Evolutionary conservation across 1,140 invertebrate species (phyloP).

Genomic region (Drosophila asahinai): DNA sequence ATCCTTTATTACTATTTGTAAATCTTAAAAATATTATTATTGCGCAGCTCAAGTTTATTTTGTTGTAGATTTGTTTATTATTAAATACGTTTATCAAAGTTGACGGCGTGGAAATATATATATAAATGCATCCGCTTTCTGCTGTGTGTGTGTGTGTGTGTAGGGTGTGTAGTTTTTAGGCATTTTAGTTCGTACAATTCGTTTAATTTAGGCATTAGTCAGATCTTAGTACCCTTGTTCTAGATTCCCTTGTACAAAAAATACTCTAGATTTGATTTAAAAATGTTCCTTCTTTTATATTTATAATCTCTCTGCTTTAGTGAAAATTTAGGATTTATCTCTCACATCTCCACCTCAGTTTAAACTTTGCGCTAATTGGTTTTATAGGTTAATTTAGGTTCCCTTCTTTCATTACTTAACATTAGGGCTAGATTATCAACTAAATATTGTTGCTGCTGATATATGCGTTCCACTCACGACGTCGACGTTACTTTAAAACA

Average conservation of each 20-base stretch:
- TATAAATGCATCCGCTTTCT: constrained; percentile 78
- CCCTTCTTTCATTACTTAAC: constrained; percentile 69
- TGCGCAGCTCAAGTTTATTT: constrained; percentile 68
- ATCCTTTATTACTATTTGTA: constrained; percentile 70
- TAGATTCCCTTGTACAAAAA: constrained; percentile 69
- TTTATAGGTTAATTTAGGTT: constrained; percentile 50
- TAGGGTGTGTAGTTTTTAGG: constrained; percentile 33
- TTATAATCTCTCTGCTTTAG: constrained; percentile 75
- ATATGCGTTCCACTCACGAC: constrained; percentile 43
- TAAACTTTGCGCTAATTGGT: constrained; percentile 77
- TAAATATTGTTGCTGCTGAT: constrained; percentile 76
- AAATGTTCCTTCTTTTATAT: constrained; percentile 69
- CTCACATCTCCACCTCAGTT: constrained; percentile 40
- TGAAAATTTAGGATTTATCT: constrained; percentile 76
- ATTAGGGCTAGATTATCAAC: constrained; percentile 79
- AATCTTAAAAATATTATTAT: constrained; percentile 77
- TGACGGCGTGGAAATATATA: constrained; percentile 67
- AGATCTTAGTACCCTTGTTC: constrained; percentile 31
- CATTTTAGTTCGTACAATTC: constrained; percentile 60
- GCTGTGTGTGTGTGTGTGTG: constrained; percentile 43
- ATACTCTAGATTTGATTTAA: constrained; percentile 78
- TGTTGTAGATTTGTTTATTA: constrained; percentile 57
- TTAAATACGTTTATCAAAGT: constrained; percentile 72
- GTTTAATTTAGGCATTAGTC: constrained; percentile 45
- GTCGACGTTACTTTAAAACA: constrained; percentile 43